Base-by-base conservation (phyloP, 2,888 invertebrate species). In the Mermis nigrescens region DNA sequence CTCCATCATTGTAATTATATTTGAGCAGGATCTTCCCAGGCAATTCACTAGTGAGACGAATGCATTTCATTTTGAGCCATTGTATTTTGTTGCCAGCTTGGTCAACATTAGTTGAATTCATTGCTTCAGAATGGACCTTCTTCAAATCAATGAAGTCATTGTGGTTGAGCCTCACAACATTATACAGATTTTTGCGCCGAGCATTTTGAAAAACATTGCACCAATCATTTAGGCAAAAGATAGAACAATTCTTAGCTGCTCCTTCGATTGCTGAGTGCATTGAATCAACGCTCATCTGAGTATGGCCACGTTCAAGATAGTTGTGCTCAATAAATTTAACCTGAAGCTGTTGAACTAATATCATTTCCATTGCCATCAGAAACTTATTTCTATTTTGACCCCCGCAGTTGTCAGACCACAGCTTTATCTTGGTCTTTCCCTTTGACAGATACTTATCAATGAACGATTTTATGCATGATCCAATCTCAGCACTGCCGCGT, bases 341-440 rank as follows among this genome's bases (percentile, higher is more conserved):
- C 12, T 7, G 29, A 28, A 53, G 24, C 4, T 27, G 4, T 15
- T 53, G 28, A 27, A 53, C 54, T 4, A 12, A 27, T 7, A n/a
- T 15, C 4, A 53, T 29, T 7, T n/a, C 12, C 12, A 24, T 24
- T 4, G 12, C 12, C 12, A 24, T 12, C 29, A 53, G 4, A 29
- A 29, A 53, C 31, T 53, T 7, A 29, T 53, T 53, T 27, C 54
- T 28, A 29, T 53, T 53, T 29, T 53, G 54, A 3, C 54, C 54
- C 12, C 29, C 54, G 31, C 54, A 53, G 12, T 12, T 29, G 24
- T 53, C 54, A 12, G 29, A 29, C 4, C 12, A 53, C 27, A 53
- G 27, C 7, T 27, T 29, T 12, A 53, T 22, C 7, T 27, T 27
- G 7, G 27, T 27, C 15, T 29, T 31, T 7, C 15, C 12, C 15